These are phyloP conservation scores for Dryobota labecula DNA, from an alignment of 2,888 invertebrate genomes.

Conservation along the genomic window DNA sequence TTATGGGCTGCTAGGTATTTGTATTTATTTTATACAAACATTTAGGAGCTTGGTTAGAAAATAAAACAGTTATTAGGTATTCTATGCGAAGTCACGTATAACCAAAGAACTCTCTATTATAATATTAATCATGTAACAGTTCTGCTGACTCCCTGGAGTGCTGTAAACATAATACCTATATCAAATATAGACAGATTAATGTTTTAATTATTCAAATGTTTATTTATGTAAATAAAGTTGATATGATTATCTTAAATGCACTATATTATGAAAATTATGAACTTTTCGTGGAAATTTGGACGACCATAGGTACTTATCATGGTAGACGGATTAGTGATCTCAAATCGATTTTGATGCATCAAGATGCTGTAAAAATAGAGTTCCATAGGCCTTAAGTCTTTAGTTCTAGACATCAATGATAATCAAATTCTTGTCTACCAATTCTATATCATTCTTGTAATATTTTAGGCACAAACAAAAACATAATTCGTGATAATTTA, in stretches of 20 bases:
- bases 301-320: no score
- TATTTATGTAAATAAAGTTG: constrained; percentile 18
- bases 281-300: not conserved
- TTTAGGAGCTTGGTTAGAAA: not conserved
- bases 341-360: no score
- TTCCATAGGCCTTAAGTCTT: not conserved
- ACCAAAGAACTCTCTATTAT: constrained; percentile 22
- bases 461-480: constrained; percentile 10
- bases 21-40: no score
- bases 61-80: constrained; percentile 4
- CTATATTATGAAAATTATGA: not conserved
- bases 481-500: constrained; percentile 13
- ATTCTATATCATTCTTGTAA: constrained; percentile 7
- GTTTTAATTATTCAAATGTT: constrained; percentile 38
- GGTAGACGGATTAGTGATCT: not conserved
- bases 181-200: constrained; percentile 41
- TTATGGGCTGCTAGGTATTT: not conserved
- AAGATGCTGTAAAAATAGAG: not conserved
- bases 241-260: not conserved
- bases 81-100: constrained; percentile 43
- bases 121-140: constrained; percentile 16
- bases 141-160: constrained; percentile 34
- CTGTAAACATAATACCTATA: constrained; percentile 14
- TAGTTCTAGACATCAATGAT: not conserved
- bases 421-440: not conserved